Evolutionary conservation across 1,140 invertebrate genomes (phyloP).

Genomic region (Ylistrum balloti): DNA sequence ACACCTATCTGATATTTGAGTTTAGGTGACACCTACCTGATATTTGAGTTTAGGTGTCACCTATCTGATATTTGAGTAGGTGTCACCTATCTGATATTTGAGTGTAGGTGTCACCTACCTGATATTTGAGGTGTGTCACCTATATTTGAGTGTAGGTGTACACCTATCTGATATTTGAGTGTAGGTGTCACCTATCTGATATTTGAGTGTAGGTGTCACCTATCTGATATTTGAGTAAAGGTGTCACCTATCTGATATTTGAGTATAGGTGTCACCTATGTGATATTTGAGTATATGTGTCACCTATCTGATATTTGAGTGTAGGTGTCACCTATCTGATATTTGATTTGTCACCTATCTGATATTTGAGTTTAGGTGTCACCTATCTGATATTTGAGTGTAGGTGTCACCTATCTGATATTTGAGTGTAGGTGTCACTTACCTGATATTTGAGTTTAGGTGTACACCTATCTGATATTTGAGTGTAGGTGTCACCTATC

Average conservation of each 20-base stretch:
- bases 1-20: slow-evolving; percentile 70
- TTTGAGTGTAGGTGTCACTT: not conserved
- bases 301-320: not conserved
- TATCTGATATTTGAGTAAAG: not conserved
- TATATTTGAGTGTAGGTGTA: too few relatives aligned
- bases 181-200: not conserved
- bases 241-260: not conserved
- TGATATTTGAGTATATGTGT: not conserved
- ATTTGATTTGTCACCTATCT: too few relatives aligned
- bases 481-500: not conserved
- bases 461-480: too few relatives aligned
- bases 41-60: not conserved
- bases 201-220: not conserved
- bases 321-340: not conserved
- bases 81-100: not conserved
- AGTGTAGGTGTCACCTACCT: not conserved
- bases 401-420: not conserved
- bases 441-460: not conserved
- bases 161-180: not conserved
- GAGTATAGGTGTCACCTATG: not conserved
- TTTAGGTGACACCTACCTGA: not conserved
- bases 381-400: not conserved
- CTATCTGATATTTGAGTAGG: not conserved
- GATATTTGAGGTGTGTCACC: not conserved
- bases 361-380: not conserved